Percentiles rank a stretch among this genome's conserved stretches.
Conservation (phyloP, 1,140 invertebrate species). For the Drosophila mayri region DNA sequence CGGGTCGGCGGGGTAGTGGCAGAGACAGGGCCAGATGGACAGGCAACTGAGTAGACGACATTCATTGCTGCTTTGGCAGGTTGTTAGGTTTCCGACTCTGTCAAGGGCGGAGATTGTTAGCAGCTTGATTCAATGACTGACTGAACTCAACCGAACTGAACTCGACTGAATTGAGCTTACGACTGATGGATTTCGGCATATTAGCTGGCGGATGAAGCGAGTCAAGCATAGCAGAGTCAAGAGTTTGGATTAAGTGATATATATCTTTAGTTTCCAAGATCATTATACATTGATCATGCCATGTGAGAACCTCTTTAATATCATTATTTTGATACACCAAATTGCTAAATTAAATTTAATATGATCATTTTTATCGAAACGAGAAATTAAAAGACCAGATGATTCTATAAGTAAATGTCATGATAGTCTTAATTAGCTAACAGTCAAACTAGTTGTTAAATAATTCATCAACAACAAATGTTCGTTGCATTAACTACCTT, state of each 20-base stretch:
- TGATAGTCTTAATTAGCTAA: background rate
- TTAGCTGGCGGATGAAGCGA: slow-evolving; percentile 50
- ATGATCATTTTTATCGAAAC: no score
- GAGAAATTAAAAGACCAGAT: no score
- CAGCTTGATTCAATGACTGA: slow-evolving; percentile 63
- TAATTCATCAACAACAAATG: background rate
- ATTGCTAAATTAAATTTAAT: background rate
- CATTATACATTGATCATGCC: background rate
- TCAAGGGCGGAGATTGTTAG: slow-evolving; percentile 58
- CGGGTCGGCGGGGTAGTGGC: background rate
- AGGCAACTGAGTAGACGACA: slow-evolving; percentile 71
- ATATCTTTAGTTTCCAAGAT: background rate
- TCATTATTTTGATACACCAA: background rate
- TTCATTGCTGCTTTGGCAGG: slow-evolving; percentile 79
- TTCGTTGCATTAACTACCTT: background rate
- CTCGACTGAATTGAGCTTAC: slow-evolving; percentile 44
- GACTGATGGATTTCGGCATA: slow-evolving; percentile 67
- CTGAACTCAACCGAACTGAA: slow-evolving; percentile 45
- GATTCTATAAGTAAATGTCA: background rate
- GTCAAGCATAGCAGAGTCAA: background rate
- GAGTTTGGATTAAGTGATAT: background rate
- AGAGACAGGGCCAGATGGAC: slow-evolving; percentile 31
- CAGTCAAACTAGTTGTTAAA: background rate
- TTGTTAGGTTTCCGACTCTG: slow-evolving; percentile 70
- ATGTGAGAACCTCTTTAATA: background rate